Percentiles rank a stretch among this genome's conserved stretches.
phyloP scores from a whole-genome alignment of 2,113 vertebrate genomes.

The Zosterops lateralis region DNA sequence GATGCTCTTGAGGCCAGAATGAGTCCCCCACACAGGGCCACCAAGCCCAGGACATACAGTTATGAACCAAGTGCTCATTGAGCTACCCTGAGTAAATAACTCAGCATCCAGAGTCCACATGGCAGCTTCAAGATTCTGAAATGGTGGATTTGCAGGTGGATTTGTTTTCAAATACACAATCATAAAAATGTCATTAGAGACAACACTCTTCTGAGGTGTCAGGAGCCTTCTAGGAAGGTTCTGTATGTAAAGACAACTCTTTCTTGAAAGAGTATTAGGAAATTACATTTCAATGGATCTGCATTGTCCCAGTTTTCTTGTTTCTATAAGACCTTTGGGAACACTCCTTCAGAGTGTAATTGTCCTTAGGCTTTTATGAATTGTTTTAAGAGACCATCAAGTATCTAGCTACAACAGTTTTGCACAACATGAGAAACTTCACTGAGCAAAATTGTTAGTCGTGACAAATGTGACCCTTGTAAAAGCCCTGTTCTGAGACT shows the following conservation, averaged over 20 bases:
- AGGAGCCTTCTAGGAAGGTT: neutral
- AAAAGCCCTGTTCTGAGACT: neutral
- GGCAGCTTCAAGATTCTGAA: neutral
- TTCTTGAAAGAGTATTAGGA: neutral
- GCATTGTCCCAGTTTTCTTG: neutral
- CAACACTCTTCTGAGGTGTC: neutral
- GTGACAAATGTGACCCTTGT: neutral
- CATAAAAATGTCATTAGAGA: neutral
- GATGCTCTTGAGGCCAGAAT: neutral
- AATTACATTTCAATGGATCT: neutral
- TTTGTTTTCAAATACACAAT: neutral
- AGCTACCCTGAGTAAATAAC: neutral
- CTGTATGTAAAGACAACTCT: neutral
- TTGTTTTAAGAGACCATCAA: slow-evolving; percentile 14
- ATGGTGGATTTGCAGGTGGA: neutral
- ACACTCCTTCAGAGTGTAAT: neutral
- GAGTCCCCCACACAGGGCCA: fast-evolving
- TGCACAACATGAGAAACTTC: neutral
- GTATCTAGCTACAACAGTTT: neutral
- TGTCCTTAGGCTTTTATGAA: slow-evolving; percentile 28
- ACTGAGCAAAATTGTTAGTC: neutral
- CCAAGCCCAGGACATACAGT: neutral
- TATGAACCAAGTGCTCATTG: neutral
- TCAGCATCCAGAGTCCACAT: neutral
- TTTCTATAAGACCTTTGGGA: neutral